Evolutionary conservation across 2,113 vertebrate species (phyloP), one percentile per base, ranked within the genome.

Genomic region (Pangasianodon gigas): DNA sequence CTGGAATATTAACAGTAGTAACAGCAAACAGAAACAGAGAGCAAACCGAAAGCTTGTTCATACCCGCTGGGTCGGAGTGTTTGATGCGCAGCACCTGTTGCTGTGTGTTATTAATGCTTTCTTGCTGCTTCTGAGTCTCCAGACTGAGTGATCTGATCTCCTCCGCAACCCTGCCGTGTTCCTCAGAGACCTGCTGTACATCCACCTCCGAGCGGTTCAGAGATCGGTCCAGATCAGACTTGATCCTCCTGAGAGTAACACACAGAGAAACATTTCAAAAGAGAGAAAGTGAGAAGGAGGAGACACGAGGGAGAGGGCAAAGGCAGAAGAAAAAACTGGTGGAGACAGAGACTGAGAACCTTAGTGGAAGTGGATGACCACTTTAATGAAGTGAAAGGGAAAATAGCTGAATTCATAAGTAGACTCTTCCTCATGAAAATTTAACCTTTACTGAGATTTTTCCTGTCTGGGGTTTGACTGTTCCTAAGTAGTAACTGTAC

Each of bases 21-120:
- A 19, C 6, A 19, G 46, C 16, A 86, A 71, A 44, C 44, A 9
- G 5, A 60, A 19, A 44, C 37, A 80, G 79, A 58, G 26, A 58
- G 52, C 37, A 60, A 19, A 44, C 37, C 51, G 79, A 58, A 44
- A 58, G 52, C 37, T 58, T 60, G 46, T 54, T 89, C 96, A 94
- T 93, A 99, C 98, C 98, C 19, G 95, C 94, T 92, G 98, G 93
- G 94, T 99, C 98, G 82, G 98, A 96, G 89, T 99, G 98, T 94
- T 99, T 99, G 91, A 97, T 96, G 62, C 96, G 95, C 90, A 97
- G 95, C 52, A 99, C 94, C 91, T 97, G 96, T 84, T 97, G 96
- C 32, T 92, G 95, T 87, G 98, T 95, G 58, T 97, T 96, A 69
- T 95, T 95, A 82, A 97, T 93, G 0, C 93, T 94, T 0, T 11